A percentile compares a stretch with the other conserved stretches of the same genome.
These are phyloP conservation scores for Phyllostomus discolor DNA, from an alignment of 2,113 vertebrate species.

Conservation along the genomic window DNA sequence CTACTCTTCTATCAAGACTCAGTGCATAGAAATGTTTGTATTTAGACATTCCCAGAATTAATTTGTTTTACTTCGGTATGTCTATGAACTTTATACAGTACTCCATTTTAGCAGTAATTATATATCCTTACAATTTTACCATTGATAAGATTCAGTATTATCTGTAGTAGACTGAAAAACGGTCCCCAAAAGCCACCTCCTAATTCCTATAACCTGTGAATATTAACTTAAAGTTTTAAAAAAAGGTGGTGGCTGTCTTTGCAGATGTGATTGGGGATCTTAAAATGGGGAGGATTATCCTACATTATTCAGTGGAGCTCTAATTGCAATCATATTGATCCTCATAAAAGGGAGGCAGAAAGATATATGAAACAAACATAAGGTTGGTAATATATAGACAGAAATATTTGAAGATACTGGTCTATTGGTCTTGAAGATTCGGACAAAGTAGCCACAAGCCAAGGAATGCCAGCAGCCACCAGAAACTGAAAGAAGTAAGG, in stretches of 20 bases:
- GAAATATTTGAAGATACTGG: neutral
- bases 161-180: neutral
- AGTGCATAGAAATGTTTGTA: neutral
- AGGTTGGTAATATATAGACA: neutral
- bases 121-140: neutral
- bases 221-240: neutral
- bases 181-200: accelerated
- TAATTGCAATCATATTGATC: neutral
- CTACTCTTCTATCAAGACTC: neutral
- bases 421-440: too few species aligned
- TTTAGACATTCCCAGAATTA: neutral
- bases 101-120: neutral
- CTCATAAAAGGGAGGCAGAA: neutral
- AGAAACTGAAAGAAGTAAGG: neutral
- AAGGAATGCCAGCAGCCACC: neutral
- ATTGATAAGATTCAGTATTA: neutral
- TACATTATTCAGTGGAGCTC: neutral
- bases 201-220: neutral
- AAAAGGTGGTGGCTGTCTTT: neutral
- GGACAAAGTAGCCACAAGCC: too few species aligned
- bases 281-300: neutral
- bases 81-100: neutral
- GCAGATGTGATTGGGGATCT: neutral
- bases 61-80: neutral
- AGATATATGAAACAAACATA: neutral